Percentiles rank a stretch among this genome's conserved stretches.
phyloP scores from a whole-genome alignment of 2,888 invertebrate genomes.

The Perizoma affinitatum region DNA sequence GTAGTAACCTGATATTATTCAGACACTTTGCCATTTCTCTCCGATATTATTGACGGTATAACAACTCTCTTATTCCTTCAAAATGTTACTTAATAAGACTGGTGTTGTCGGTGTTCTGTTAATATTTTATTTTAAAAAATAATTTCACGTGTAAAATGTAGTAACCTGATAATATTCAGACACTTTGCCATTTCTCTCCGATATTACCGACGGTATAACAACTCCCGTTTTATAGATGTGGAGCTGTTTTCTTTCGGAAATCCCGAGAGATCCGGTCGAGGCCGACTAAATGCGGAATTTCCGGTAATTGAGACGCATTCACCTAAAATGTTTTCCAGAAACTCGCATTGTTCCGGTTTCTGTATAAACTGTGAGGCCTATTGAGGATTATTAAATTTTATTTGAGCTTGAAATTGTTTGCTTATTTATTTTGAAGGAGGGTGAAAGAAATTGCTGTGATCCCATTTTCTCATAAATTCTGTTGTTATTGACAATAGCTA shows the following conservation, averaged over 20 bases:
- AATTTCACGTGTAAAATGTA: slow-evolving; percentile 4
- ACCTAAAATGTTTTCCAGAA: slow-evolving; percentile 47
- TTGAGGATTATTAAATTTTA: slow-evolving; percentile 30
- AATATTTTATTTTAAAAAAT: slow-evolving; percentile 3
- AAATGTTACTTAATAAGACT: too few relatives aligned
- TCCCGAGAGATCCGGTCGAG: slow-evolving; percentile 45
- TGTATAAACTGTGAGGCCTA: slow-evolving; percentile 30
- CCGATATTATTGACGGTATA: slow-evolving; percentile 30
- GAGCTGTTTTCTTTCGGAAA: slow-evolving; percentile 45
- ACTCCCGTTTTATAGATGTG: slow-evolving; percentile 35
- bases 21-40: slow-evolving; percentile 31
- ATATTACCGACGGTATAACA: slow-evolving; percentile 32
- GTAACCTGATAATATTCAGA: slow-evolving; percentile 29
- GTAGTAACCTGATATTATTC: slow-evolving; percentile 21
- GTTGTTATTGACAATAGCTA: neutral
- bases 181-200: slow-evolving; percentile 26
- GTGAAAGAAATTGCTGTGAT: slow-evolving; percentile 5
- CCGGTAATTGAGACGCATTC: slow-evolving; percentile 56
- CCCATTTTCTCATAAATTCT: neutral
- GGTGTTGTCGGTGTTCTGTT: neutral
- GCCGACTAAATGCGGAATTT: slow-evolving; percentile 49
- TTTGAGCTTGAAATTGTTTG: slow-evolving; percentile 16
- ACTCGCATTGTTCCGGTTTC: slow-evolving; percentile 49
- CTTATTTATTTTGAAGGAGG: slow-evolving; percentile 24
- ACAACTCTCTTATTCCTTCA: slow-evolving; percentile 23